phyloP scores from a whole-genome alignment of 2,797 vertebrate species.

The Spea hammondii region DNA sequence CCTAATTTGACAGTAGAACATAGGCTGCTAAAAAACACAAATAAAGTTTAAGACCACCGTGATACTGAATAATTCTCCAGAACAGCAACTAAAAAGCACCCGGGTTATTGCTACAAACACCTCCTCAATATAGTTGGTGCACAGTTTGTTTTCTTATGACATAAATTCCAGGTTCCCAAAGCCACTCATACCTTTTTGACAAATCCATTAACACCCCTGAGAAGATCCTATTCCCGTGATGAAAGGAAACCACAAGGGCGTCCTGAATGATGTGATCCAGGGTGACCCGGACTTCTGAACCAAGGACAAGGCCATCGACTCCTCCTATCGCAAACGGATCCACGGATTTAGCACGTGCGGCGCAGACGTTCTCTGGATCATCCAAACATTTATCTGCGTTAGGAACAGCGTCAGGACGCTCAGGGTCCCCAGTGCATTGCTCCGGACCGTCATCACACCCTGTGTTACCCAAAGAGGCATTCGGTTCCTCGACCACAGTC shows the following conservation, averaged over 20 bases:
- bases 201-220: slow-evolving; percentile 97
- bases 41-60: too few species aligned
- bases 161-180: background rate
- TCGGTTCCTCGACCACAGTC: background rate
- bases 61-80: too few species aligned
- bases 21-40: too few species aligned
- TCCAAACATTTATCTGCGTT: background rate
- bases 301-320: slow-evolving; percentile 73
- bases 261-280: slow-evolving; percentile 97
- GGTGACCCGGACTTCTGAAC: slow-evolving; percentile 89
- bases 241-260: slow-evolving; percentile 93
- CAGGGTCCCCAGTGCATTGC: background rate
- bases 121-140: too few species aligned
- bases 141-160: too few species aligned
- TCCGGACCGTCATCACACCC: background rate
- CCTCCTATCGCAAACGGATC: slow-evolving; percentile 48
- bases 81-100: too few species aligned
- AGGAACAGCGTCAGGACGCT: background rate
- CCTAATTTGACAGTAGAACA: too few species aligned
- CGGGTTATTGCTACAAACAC: too few species aligned
- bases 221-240: slow-evolving; percentile 88
- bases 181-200: slow-evolving; percentile 81
- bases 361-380: slow-evolving; percentile 1
- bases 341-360: slow-evolving; percentile 47
- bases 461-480: background rate